phyloP scores from a whole-genome alignment of 2,888 invertebrate species.

The Rhamnusium bicolor region DNA sequence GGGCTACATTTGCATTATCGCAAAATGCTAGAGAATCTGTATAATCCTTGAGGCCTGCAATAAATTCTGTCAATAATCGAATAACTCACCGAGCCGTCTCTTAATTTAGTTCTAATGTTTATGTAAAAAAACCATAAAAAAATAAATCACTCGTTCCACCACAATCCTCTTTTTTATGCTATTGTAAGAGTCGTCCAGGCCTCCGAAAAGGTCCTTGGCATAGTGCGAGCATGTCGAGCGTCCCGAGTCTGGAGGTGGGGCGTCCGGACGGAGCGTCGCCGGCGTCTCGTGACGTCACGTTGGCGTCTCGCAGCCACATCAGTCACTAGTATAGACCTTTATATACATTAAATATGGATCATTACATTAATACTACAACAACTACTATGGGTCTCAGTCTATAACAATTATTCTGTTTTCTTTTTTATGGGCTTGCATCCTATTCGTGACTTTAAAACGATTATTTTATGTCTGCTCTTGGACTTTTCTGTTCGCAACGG shows the following conservation, averaged over 20 bases:
- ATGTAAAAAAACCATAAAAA: constrained; percentile 17
- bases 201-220: constrained; percentile 44
- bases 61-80: constrained; percentile 5
- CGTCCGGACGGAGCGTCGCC: constrained; percentile 63
- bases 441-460: not conserved
- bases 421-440: constrained; percentile 24
- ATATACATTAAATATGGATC: constrained; percentile 61
- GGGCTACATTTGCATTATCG: constrained; percentile 9
- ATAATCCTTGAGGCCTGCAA: not conserved
- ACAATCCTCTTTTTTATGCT: constrained; percentile 3
- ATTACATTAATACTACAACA: constrained; percentile 55
- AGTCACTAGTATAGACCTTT: constrained; percentile 62
- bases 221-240: constrained; percentile 42
- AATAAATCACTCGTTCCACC: constrained; percentile 9
- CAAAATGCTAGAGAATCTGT: not conserved
- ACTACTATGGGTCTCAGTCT: constrained; percentile 44
- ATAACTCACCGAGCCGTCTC: not conserved
- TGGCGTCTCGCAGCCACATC: constrained; percentile 66
- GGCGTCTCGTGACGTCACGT: constrained; percentile 66
- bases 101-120: constrained; percentile 25
- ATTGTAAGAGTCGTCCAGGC: constrained; percentile 30
- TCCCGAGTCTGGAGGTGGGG: constrained; percentile 50
- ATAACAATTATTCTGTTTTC: constrained; percentile 47
- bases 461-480: constrained; percentile 8
- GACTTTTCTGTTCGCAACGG: not conserved